Conservation (phyloP, 2,113 vertebrate species). For the Monarcha castaneiventris region DNA sequence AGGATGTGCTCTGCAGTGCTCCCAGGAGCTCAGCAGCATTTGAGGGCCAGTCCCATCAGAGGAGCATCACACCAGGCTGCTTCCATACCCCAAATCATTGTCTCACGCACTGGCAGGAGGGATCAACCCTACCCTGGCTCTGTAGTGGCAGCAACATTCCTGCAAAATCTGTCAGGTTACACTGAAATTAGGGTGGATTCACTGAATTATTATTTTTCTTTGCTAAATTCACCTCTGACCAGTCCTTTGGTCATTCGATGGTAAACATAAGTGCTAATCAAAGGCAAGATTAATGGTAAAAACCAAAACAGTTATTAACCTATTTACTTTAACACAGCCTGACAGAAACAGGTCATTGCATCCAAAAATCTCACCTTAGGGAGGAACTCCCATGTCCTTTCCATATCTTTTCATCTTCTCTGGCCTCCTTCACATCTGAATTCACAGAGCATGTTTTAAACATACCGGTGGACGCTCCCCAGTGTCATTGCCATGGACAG, state of each 20-base stretch:
- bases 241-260: not conserved
- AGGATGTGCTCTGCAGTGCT: not conserved
- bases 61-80: accelerated
- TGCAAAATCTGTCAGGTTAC: not conserved
- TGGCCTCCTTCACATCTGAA: not conserved
- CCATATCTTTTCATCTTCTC: not conserved
- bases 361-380: not conserved
- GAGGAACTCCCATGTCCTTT: not conserved
- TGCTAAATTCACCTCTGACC: not conserved
- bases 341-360: not conserved
- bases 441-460: not conserved
- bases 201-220: not conserved
- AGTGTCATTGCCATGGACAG: not conserved
- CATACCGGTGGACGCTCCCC: not conserved
- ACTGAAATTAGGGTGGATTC: not conserved
- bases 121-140: not conserved
- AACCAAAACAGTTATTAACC: not conserved
- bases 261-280: not conserved
- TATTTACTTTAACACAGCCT: not conserved
- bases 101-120: not conserved
- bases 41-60: not conserved
- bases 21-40: not conserved
- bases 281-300: not conserved
- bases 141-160: not conserved
- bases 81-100: not conserved